A percentile compares a stretch with the other conserved stretches of the same genome.
phyloP scores from a whole-genome alignment of 2,113 vertebrate genomes.

The Cyanistes caeruleus region DNA sequence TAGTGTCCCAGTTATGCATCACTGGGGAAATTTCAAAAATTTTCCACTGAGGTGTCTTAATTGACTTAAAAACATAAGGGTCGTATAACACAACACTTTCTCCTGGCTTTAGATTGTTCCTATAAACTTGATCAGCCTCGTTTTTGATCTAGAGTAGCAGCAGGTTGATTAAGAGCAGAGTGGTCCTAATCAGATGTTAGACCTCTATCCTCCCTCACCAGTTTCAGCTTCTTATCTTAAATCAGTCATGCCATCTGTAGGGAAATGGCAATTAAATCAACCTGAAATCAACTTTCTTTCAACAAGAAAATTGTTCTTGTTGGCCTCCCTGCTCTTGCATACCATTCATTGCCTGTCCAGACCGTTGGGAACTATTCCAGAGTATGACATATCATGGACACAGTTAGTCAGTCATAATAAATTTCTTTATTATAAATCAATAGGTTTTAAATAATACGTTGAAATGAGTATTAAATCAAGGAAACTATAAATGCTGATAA shows the following conservation, averaged over 20 bases:
- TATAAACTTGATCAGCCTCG: neutral
- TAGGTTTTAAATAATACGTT: neutral
- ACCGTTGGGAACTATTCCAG: neutral
- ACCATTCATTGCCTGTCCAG: neutral
- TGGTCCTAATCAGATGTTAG: neutral
- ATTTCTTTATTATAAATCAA: neutral
- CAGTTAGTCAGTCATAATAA: neutral
- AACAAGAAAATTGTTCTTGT: neutral
- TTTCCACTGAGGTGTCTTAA: neutral
- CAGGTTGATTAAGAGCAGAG: neutral
- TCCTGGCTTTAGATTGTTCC: neutral
- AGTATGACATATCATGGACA: neutral
- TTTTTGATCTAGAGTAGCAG: neutral
- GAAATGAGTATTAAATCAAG: neutral
- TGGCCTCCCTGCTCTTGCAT: neutral
- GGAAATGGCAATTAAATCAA: neutral
- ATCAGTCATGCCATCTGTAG: neutral
- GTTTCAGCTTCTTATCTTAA: neutral
- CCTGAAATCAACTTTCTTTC: neutral
- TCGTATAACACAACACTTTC: neutral
- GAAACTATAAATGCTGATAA: neutral
- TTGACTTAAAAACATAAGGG: neutral
- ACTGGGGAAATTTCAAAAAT: conserved; percentile 6
- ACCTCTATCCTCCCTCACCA: neutral
- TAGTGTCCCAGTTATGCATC: neutral